Percentiles rank a stretch among this genome's conserved stretches.
Evolutionary conservation across 2,888 invertebrate species (phyloP).

Genomic region (Hemithea aestivaria): DNA sequence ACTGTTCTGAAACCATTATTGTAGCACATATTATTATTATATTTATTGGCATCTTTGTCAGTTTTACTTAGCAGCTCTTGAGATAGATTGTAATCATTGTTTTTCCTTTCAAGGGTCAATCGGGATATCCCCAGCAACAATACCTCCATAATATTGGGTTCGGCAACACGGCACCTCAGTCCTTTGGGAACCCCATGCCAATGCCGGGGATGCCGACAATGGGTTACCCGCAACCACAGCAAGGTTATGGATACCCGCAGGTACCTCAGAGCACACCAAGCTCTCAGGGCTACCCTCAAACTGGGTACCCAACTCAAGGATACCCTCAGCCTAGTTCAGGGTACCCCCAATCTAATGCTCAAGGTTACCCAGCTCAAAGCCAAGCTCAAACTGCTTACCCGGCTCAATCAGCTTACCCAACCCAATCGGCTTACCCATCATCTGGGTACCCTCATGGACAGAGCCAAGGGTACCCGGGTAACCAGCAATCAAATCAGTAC

Average conservation of each 20-base stretch:
- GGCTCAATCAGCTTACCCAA: too few species aligned
- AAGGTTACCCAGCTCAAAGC: conserved; percentile 30
- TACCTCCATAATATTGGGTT: conserved; percentile 73
- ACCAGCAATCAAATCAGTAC: conserved; percentile 47
- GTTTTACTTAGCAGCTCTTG: conserved; percentile 23
- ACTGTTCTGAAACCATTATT: too few species aligned
- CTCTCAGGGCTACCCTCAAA: conserved; percentile 40
- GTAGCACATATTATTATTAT: too few species aligned
- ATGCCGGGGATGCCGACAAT: conserved; percentile 66
- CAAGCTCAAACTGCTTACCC: conserved; percentile 33
- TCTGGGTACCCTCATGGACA: conserved; percentile 25
- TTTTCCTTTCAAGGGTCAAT: conserved; percentile 73
- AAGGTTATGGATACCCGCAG: conserved; percentile 60
- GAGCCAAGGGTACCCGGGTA: conserved; percentile 33
- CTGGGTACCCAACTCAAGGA: conserved; percentile 26
- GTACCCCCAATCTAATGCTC: conserved; percentile 21
- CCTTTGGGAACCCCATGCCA: conserved; percentile 71
- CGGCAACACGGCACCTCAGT: conserved; percentile 69
- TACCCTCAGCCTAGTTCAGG: conserved; percentile 32
- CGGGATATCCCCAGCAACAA: conserved; percentile 73
- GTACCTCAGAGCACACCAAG: conserved; percentile 41
- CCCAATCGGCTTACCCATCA: conserved; percentile 33
- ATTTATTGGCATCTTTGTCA: not conserved
- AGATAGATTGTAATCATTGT: conserved; percentile 23
- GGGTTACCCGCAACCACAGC: conserved; percentile 61